Evolutionary conservation across 1,140 invertebrate genomes (phyloP), one percentile per base, ranked within the genome.

Genomic region (Apis laboriosa): DNA sequence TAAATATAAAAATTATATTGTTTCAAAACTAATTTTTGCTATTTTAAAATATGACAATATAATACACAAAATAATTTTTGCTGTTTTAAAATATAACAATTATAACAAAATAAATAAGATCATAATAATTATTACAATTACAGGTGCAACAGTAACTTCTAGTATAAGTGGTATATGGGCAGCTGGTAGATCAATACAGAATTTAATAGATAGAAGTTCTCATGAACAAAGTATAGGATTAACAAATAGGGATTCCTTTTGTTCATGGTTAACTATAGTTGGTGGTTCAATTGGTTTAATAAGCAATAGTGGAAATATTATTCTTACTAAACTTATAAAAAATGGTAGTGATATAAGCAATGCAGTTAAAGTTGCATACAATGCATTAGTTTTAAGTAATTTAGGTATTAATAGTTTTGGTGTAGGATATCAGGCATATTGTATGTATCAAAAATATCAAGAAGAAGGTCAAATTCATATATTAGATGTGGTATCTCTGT

Each of bases 221-320:
- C 92, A 92, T 21, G 17, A 87, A 2, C 83, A 92, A 82, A 88
- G 87, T 34, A 88, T 91, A 43, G 75, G 76, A 67, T 2, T 86
- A 34, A 60, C 11, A 0, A 34, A 91, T 24, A 87, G 15, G 73
- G 12, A 77, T 21, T 88, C 88, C 15, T 13, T 90, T 1, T 13
- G 71, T 11, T 63, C 83, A n/a, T 92, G 91, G 86, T 56, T 92
- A 21, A 53, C 76, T 24, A 77, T 90, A 60, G 72, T 68, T 12
- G 86, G 87, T 12, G 66, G 82, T 77, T 13, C 72, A 9, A 9
- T 84, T 61, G 87, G 86, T 28, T 9, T 90, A 17, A 83, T 85
- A 28, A 70, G 83, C 1, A 34, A 49, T 60, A 79, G 90, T 51
- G 84, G 88, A 53, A 63, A 76, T 67, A 28, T 21, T 12, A 12